Evolutionary conservation across 2,797 vertebrate species (phyloP).

Genomic region (Zalophus californianus): DNA sequence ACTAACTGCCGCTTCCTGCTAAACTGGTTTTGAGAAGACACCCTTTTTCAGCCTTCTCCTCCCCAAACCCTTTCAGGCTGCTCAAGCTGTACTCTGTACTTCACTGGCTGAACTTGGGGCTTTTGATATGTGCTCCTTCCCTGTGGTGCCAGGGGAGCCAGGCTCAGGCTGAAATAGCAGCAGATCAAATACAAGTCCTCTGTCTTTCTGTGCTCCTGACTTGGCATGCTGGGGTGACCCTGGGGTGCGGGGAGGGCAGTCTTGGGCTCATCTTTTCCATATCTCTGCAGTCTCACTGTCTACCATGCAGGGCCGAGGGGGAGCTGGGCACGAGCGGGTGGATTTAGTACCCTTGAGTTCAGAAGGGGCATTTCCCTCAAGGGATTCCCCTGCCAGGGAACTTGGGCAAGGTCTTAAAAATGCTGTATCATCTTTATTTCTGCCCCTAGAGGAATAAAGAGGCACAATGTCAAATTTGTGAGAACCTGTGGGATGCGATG

Average conservation of each 20-base stretch:
- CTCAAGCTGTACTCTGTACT: slow-evolving; percentile 62
- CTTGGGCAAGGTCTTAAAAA: neutral
- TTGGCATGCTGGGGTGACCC: slow-evolving; percentile 69
- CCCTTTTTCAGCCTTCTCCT: neutral
- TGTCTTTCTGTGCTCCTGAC: slow-evolving; percentile 41
- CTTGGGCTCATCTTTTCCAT: neutral
- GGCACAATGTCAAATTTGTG: fast-evolving
- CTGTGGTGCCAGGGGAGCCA: neutral
- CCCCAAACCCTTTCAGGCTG: neutral
- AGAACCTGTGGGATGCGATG: neutral
- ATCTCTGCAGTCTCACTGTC: slow-evolving; percentile 4
- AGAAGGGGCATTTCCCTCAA: neutral
- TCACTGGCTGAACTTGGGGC: slow-evolving; percentile 63
- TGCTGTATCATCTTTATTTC: neutral
- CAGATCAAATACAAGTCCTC: neutral
- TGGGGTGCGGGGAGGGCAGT: neutral
- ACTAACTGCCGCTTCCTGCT: slow-evolving; percentile 70
- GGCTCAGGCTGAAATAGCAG: slow-evolving; percentile 13
- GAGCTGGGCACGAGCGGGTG: neutral
- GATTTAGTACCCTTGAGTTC: neutral
- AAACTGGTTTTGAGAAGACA: neutral
- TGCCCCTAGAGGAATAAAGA: neutral
- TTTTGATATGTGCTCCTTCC: slow-evolving; percentile 4
- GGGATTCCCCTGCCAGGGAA: neutral
- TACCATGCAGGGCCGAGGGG: neutral